A percentile compares a stretch with the other conserved stretches of the same genome.
Conservation (phyloP, 1,140 invertebrate genomes). For the Drosophila lacertosa region DNA sequence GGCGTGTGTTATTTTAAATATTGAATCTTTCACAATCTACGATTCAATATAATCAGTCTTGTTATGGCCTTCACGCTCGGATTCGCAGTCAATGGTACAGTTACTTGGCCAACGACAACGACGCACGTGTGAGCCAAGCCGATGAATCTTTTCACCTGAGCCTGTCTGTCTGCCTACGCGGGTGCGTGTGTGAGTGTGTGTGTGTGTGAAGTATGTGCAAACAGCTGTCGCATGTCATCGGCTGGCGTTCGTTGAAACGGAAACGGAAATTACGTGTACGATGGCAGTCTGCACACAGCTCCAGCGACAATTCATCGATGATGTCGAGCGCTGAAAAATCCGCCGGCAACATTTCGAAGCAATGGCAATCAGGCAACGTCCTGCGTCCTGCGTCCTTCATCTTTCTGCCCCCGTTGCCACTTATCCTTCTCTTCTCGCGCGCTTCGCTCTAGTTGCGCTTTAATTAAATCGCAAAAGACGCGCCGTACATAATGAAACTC, state of each 20-base stretch:
- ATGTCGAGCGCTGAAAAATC: conserved; percentile 49
- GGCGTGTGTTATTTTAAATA: conserved; percentile 73
- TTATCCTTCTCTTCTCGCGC: background rate
- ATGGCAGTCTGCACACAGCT: conserved; percentile 56
- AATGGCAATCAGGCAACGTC: conserved; percentile 19
- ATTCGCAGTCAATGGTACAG: conserved; percentile 68
- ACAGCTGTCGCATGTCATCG: conserved; percentile 79
- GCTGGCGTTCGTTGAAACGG: conserved; percentile 75
- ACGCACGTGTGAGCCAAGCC: conserved; percentile 31
- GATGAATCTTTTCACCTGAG: background rate
- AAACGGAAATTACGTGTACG: conserved; percentile 81
- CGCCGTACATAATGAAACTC: conserved; percentile 71
- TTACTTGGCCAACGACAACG: conserved; percentile 42
- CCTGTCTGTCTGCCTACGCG: background rate
- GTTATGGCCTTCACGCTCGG: conserved; percentile 73
- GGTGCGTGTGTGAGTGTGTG: conserved; percentile 2
- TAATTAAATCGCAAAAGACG: conserved; percentile 79
- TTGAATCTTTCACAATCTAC: conserved; percentile 70
- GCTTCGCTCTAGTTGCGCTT: conserved; percentile 43
- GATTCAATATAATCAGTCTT: conserved; percentile 77
- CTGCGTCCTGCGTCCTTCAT: background rate
- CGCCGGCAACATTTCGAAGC: conserved; percentile 30
- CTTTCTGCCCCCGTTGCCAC: too few species aligned
- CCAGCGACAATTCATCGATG: conserved; percentile 72
- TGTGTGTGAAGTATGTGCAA: conserved; percentile 65